These are phyloP conservation scores for Catharus ustulatus DNA, from an alignment of 2,797 vertebrate species.

Conservation along the genomic window DNA sequence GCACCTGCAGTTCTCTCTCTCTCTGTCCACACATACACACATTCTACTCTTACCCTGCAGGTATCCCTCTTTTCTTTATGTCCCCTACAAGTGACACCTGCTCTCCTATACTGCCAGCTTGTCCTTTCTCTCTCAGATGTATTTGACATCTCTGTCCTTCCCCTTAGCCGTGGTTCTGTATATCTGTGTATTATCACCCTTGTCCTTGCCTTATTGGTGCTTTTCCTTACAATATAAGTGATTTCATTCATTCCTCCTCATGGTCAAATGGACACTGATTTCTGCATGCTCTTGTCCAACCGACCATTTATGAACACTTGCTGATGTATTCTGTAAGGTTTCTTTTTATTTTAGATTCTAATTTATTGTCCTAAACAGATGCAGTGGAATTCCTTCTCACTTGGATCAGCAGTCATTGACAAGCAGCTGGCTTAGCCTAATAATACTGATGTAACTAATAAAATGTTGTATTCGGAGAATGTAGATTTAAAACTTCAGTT, in stretches of 20 bases:
- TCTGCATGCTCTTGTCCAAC: neutral
- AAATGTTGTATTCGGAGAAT: neutral
- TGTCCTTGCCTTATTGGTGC: neutral
- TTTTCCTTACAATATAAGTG: neutral
- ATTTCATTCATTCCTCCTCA: neutral
- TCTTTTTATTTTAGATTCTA: neutral
- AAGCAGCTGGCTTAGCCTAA: neutral
- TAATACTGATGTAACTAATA: neutral
- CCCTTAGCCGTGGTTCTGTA: neutral
- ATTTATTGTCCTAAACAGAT: neutral
- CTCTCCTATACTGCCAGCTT: neutral
- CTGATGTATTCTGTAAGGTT: neutral
- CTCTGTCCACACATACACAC: too few relatives aligned
- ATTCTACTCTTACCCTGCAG: neutral
- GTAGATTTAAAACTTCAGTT: neutral
- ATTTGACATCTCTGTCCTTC: neutral
- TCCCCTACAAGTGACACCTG: neutral
- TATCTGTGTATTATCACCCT: neutral
- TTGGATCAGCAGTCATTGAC: neutral
- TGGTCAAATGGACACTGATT: neutral
- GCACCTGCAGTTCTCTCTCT: neutral
- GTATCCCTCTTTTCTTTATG: neutral
- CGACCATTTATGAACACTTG: neutral
- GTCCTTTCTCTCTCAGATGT: fast-evolving
- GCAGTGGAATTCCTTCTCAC: neutral